Evolutionary conservation across 2,113 vertebrate species (phyloP).

Genomic region (Paradoxurus hermaphroditus): DNA sequence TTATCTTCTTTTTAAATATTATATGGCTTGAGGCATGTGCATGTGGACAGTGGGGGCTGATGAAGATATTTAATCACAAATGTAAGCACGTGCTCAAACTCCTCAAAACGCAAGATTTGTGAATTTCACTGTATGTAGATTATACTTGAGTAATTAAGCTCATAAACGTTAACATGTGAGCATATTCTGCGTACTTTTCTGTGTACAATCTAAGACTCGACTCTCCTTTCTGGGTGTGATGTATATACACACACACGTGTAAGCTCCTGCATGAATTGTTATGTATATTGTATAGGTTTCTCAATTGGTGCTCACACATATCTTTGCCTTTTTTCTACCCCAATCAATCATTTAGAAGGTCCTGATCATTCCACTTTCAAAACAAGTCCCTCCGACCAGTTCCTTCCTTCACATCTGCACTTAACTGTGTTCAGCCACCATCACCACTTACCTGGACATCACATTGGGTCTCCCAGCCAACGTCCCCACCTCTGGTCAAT

Average conservation of each 20-base stretch:
- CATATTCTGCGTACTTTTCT: neutral
- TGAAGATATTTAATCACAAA: neutral
- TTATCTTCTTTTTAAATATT: neutral
- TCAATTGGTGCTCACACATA: neutral
- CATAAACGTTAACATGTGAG: neutral
- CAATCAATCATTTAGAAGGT: neutral
- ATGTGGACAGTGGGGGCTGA: neutral
- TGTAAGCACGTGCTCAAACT: neutral
- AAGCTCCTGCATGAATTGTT: neutral
- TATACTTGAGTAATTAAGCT: neutral
- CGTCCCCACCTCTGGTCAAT: neutral
- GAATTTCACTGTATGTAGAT: neutral
- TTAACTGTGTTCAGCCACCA: neutral
- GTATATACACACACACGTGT: neutral
- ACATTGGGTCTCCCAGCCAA: neutral
- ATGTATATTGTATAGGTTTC: neutral
- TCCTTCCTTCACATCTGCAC: neutral
- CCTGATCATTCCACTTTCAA: neutral
- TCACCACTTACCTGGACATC: neutral
- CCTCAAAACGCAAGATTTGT: neutral
- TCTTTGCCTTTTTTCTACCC: neutral
- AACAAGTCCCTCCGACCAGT: neutral
- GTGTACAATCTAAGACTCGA: neutral
- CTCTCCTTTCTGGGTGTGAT: neutral
- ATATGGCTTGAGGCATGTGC: neutral